Base-by-base conservation (phyloP, 1,140 invertebrate species). In the Rhynchophorus ferrugineus region DNA sequence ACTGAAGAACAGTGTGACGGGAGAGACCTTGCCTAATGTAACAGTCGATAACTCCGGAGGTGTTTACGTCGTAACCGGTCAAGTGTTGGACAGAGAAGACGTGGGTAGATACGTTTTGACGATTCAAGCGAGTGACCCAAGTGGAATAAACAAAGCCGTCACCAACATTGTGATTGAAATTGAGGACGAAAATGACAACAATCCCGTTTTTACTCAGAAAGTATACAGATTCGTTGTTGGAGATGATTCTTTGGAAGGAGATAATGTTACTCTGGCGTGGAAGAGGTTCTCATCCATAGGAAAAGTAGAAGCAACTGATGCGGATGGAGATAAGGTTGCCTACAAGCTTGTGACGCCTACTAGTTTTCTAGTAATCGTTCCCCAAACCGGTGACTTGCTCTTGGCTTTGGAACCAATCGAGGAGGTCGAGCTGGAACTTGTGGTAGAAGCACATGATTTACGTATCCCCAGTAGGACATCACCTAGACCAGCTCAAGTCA, bases 141-240 rank as follows among this genome's bases (percentile, higher is more conserved):
- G 81, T 48, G 84, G 81, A 6, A 73, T 86, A 5, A 87, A 87
- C 64, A 85, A 80, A 53, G 82, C 86, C 0, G 76, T 79, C 11
- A 81, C 86, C 1, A 82, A 78, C 34, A 76, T 95, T 2, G 73
- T 76, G 14, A 77, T 96, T 2, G 73, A 76, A 3, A 78, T 97
- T 0, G 65, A 81, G 1, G 91, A 96, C 64, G 84, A 86, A 59
- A 96, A 98, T 67, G 93, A 96, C 70, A 93, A 96, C 66, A 79
- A 82, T 47, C 92, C 92, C 0, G 72, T 84, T 7, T 94, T 95
- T 67, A 79, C 81, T 1, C 76, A 84, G 35, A 75, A 78, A 38
- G 73, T 85, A 13, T 95, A 93, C 66, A 78, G 82, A 38, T 93
- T 92, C 61, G 78, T 82, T 37, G 76, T 91, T 9, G 70, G 71